A percentile compares a stretch with the other conserved stretches of the same genome.
Evolutionary conservation across 1,140 invertebrate genomes (phyloP).

Genomic region (Drosophila kikkawai): DNA sequence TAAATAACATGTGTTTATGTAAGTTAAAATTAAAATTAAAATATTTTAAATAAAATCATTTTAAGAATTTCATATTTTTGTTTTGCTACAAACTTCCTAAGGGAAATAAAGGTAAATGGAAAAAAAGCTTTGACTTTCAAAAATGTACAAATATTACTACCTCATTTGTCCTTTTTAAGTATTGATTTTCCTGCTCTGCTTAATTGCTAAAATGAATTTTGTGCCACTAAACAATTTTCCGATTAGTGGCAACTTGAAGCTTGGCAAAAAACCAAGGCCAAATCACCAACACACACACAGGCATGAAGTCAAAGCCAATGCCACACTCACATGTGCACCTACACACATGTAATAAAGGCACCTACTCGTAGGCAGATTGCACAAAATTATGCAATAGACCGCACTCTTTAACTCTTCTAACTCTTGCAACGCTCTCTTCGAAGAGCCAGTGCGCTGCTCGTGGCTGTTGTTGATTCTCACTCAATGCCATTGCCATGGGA

Average conservation of each 20-base stretch:
- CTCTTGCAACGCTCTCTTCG: slow-evolving; percentile 45
- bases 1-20: neutral
- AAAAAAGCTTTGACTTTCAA: neutral
- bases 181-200: neutral
- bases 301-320: slow-evolving; percentile 48
- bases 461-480: slow-evolving; percentile 35
- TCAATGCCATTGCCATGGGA: slow-evolving; percentile 83
- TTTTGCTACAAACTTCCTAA: too few relatives aligned
- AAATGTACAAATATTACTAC: neutral
- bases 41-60: too few relatives aligned
- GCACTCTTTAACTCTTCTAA: slow-evolving; percentile 33
- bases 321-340: slow-evolving; percentile 39
- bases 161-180: neutral
- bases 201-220: slow-evolving; percentile 20
- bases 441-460: slow-evolving; percentile 10
- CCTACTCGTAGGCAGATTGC: slow-evolving; percentile 45
- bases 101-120: neutral
- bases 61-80: too few relatives aligned
- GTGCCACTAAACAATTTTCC: slow-evolving; percentile 25
- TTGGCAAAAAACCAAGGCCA: slow-evolving; percentile 69
- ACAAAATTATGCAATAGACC: slow-evolving; percentile 78
- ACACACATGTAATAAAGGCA: slow-evolving; percentile 19
- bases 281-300: slow-evolving; percentile 34
- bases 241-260: slow-evolving; percentile 14
- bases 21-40: too few relatives aligned